These are phyloP conservation scores for Cyclina sinensis DNA, from an alignment of 1,140 invertebrate genomes.

Conservation along the genomic window DNA sequence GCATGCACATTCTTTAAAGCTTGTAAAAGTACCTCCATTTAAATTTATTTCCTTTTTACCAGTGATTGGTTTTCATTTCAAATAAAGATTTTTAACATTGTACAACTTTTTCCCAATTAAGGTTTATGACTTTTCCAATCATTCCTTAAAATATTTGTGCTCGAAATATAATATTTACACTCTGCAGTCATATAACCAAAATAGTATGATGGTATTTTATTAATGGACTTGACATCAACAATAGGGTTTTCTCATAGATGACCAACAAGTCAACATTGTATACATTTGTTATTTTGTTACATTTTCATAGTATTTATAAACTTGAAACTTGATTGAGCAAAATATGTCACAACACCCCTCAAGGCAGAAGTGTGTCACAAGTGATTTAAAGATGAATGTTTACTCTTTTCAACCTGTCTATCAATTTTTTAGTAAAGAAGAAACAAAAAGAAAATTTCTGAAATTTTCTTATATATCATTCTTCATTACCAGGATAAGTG, in stretches of 20 bases:
- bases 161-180: neutral
- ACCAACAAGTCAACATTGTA: neutral
- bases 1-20: too few species aligned
- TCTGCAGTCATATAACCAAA: neutral
- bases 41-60: too few species aligned
- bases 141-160: neutral
- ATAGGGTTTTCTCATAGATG: neutral
- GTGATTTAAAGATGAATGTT: neutral
- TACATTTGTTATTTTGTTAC: neutral
- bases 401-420: neutral
- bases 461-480: too few species aligned
- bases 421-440: neutral
- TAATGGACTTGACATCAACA: neutral
- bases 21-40: too few species aligned
- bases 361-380: neutral
- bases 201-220: neutral
- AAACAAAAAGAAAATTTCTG: too few species aligned
- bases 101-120: too few species aligned
- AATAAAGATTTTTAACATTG: too few species aligned
- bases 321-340: neutral
- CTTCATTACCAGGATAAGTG: too few species aligned
- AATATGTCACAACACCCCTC: neutral
- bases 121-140: neutral
- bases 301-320: conserved; percentile 9
- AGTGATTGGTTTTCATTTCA: too few species aligned